A percentile compares a stretch with the other conserved stretches of the same genome.
These are phyloP conservation scores for Leptarthrus brevirostris DNA, from an alignment of 2,888 invertebrate genomes.

Conservation along the genomic window DNA sequence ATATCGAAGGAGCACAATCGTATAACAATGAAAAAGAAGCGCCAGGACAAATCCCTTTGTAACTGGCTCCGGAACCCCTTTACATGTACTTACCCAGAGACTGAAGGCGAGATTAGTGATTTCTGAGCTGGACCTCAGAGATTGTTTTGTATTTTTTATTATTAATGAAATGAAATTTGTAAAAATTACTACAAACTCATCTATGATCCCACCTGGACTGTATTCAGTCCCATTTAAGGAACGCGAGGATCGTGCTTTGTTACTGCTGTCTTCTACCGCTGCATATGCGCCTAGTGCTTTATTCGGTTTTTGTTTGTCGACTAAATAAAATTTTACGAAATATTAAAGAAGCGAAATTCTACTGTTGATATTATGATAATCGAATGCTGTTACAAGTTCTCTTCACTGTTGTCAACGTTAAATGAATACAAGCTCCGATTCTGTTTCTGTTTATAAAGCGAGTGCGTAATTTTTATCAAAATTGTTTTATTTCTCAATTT, in stretches of 20 bases:
- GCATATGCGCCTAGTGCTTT: slow-evolving; percentile 49
- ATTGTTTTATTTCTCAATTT: slow-evolving; percentile 14
- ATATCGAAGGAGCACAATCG: slow-evolving; percentile 65
- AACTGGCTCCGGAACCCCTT: slow-evolving; percentile 82
- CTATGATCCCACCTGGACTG: slow-evolving; percentile 21
- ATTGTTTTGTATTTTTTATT: too few relatives aligned
- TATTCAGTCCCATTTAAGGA: slow-evolving; percentile 1
- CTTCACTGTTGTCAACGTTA: slow-evolving; percentile 35
- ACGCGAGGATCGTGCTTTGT: slow-evolving; percentile 26
- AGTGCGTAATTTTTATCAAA: slow-evolving; percentile 29
- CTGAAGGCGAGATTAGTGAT: slow-evolving; percentile 76
- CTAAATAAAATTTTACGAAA: too few relatives aligned
- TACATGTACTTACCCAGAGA: slow-evolving; percentile 81
- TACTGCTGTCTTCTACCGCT: slow-evolving; percentile 35
- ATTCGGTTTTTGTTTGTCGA: slow-evolving; percentile 51
- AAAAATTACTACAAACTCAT: background rate
- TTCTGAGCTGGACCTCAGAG: slow-evolving; percentile 64
- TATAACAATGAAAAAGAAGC: slow-evolving; percentile 70
- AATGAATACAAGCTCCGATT: slow-evolving; percentile 30
- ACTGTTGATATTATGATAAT: slow-evolving; percentile 31
- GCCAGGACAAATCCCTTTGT: slow-evolving; percentile 79
- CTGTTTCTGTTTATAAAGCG: slow-evolving; percentile 37
- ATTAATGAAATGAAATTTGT: too few relatives aligned
- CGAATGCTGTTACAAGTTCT: slow-evolving; percentile 29
- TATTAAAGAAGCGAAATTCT: too few relatives aligned